Evolutionary conservation across 2,113 vertebrate species (phyloP).

Genomic region (Gracilinanus agilis): DNA sequence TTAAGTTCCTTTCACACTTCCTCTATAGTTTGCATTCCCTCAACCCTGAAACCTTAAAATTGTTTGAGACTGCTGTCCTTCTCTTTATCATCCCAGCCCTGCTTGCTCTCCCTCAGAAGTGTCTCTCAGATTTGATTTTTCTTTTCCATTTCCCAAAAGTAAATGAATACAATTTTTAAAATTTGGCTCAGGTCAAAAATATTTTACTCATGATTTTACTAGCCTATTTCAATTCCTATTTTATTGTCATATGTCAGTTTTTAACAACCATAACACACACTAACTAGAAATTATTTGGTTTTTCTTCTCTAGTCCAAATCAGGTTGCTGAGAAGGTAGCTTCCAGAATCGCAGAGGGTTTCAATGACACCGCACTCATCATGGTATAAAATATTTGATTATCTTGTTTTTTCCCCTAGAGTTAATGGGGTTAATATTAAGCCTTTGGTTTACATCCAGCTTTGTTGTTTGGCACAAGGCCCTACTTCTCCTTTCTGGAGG

Average conservation of each 20-base stretch:
- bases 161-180: neutral
- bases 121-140: neutral
- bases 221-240: too few species aligned
- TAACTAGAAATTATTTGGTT: constrained; percentile 8
- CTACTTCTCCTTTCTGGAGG: neutral
- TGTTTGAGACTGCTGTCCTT: neutral
- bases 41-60: neutral
- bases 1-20: neutral
- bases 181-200: neutral
- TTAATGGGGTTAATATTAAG: neutral
- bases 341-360: constrained; percentile 96
- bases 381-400: constrained; percentile 85
- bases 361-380: constrained; percentile 93
- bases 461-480: neutral
- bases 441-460: neutral
- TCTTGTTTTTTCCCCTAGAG: constrained; percentile 57
- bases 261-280: neutral
- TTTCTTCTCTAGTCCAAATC: constrained; percentile 91
- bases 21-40: neutral
- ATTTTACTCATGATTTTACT: neutral
- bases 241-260: neutral
- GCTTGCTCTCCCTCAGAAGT: neutral
- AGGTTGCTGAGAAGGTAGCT: constrained; percentile 96
- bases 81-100: neutral
- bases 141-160: neutral